A percentile compares a stretch with the other conserved stretches of the same genome.
These are phyloP conservation scores for Drosophila infuscata DNA, from an alignment of 2,888 invertebrate species.

Conservation along the genomic window DNA sequence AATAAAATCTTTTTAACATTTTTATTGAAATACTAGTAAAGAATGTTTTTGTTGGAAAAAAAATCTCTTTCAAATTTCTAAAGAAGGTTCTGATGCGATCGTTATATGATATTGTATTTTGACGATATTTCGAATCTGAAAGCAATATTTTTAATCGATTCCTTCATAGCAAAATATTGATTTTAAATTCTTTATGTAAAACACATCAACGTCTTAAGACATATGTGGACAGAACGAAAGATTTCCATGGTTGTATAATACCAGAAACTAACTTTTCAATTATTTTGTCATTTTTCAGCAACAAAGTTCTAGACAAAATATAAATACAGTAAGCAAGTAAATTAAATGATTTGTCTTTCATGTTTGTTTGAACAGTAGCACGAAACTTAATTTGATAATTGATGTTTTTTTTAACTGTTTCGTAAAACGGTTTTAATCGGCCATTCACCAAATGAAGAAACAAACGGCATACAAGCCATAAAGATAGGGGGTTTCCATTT, in stretches of 20 bases:
- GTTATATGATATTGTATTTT: no score
- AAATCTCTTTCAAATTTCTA: background rate
- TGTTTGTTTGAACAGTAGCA: background rate
- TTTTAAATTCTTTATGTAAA: background rate
- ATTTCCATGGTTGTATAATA: background rate
- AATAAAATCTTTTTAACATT: background rate
- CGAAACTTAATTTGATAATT: conserved; percentile 8
- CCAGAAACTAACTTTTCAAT: background rate
- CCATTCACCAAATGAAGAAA: background rate
- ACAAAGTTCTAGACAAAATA: background rate
- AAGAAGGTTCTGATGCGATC: background rate
- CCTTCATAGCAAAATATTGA: background rate
- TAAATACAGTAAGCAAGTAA: background rate
- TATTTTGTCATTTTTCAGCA: background rate
- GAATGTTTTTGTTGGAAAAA: background rate
- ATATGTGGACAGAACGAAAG: background rate
- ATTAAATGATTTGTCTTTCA: accelerated
- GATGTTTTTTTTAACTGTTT: background rate
- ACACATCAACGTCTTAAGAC: background rate
- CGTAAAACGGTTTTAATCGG: background rate
- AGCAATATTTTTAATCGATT: background rate
- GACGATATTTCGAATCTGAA: background rate
- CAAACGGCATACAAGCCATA: background rate
- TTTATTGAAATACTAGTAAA: background rate
- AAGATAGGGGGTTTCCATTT: background rate